Conservation (phyloP, 2,797 vertebrate genomes). For the Hylomyscus alleni region DNA sequence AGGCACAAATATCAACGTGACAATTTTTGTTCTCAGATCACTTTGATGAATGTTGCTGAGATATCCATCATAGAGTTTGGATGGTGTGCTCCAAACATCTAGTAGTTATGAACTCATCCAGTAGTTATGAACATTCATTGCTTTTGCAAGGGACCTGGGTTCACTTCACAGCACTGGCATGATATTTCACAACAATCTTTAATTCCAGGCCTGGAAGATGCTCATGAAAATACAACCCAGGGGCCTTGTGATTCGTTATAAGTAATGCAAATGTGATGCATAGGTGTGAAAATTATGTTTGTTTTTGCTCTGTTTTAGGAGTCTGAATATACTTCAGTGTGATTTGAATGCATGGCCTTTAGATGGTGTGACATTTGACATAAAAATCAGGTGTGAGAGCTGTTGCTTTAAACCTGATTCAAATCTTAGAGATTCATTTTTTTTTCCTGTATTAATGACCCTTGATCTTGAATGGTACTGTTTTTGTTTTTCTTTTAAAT, state of each 20-base stretch:
- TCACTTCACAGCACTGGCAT: not conserved
- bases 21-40: not conserved
- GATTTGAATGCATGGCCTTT: constrained; percentile 18
- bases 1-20: not conserved
- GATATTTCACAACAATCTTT: not conserved
- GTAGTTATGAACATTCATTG: not conserved
- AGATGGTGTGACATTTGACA: not conserved
- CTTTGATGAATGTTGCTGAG: not conserved
- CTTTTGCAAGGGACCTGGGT: not conserved
- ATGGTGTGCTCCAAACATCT: not conserved
- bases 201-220: not conserved
- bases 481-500: not conserved
- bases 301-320: not conserved
- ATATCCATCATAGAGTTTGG: not conserved
- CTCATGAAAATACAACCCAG: not conserved
- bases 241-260: not conserved
- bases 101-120: too few species aligned
- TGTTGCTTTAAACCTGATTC: not conserved
- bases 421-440: not conserved
- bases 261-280: not conserved
- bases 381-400: not conserved
- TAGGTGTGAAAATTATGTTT: not conserved
- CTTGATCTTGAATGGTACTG: constrained; percentile 2
- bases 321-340: not conserved
- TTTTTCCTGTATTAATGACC: not conserved